A percentile compares a stretch with the other conserved stretches of the same genome.
These are phyloP conservation scores for Athene cunicularia DNA, from an alignment of 2,113 vertebrate genomes.

Conservation along the genomic window DNA sequence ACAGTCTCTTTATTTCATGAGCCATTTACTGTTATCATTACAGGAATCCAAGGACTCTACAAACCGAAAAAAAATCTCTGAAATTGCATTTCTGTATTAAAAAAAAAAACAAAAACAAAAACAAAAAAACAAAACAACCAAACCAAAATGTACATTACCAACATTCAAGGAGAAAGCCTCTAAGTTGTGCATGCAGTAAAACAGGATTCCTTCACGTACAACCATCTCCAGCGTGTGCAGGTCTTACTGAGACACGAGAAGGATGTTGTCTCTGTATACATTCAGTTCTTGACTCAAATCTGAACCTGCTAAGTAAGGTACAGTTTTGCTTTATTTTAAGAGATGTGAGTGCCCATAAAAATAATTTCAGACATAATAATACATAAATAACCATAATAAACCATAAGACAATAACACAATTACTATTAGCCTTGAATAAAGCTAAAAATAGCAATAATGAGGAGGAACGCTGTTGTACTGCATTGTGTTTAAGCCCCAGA, in stretches of 20 bases:
- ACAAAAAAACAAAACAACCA: too few relatives aligned
- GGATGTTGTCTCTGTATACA: neutral
- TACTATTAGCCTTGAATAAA: neutral
- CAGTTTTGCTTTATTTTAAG: neutral
- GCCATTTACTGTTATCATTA: neutral
- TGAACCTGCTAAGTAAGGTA: neutral
- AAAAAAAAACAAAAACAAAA: too few relatives aligned
- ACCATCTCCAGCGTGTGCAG: neutral
- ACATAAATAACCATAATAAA: too few relatives aligned
- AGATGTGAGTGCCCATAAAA: neutral
- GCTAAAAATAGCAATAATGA: neutral
- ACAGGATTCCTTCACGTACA: neutral
- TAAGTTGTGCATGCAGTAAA: neutral
- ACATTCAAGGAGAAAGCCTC: neutral
- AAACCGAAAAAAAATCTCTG: neutral
- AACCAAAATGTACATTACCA: accelerated
- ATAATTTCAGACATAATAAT: neutral
- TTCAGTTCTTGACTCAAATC: neutral
- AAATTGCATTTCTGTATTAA: neutral
- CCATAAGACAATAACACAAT: neutral
- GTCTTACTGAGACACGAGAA: neutral
- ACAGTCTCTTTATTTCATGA: neutral
- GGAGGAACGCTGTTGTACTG: neutral
- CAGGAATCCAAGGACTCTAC: neutral
- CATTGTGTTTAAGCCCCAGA: neutral